A percentile compares a stretch with the other conserved stretches of the same genome.
phyloP scores from a whole-genome alignment of 2,797 vertebrate species.

The Hoplostethus mediterraneus region DNA sequence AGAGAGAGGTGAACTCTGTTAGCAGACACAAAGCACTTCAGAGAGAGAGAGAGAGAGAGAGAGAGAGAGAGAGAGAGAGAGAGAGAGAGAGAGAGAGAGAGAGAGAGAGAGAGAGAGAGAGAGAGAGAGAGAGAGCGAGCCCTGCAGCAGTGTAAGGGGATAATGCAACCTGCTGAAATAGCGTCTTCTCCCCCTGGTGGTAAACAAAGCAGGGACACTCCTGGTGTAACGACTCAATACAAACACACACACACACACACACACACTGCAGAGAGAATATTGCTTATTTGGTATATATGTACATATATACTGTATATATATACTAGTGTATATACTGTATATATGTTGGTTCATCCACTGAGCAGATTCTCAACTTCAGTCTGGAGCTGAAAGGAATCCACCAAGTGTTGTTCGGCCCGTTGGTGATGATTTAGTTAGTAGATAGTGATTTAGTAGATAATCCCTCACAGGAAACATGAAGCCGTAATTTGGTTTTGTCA shows the following conservation, averaged over 20 bases:
- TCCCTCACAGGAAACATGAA: too few species aligned
- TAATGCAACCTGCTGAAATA: slow-evolving; percentile 23
- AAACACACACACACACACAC: background rate
- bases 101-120: background rate
- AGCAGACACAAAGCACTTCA: slow-evolving; percentile 6
- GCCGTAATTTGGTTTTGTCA: too few species aligned
- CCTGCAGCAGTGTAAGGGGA: slow-evolving; percentile 5
- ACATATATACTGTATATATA: too few species aligned
- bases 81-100: background rate
- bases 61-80: background rate
- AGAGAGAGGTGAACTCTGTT: background rate
- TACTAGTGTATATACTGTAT: too few species aligned
- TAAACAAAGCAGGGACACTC: slow-evolving; percentile 2
- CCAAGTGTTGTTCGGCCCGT: too few species aligned
- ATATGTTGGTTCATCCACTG: too few species aligned
- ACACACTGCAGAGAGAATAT: background rate
- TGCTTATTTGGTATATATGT: too few species aligned
- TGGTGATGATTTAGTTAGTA: too few species aligned
- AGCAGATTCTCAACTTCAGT: too few species aligned
- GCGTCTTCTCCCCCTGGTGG: background rate
- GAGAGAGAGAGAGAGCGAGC: background rate
- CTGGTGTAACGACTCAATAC: slow-evolving; percentile 1
- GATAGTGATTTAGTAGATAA: too few species aligned
- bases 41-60: background rate
- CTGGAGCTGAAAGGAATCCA: too few species aligned